Percentiles rank a stretch among this genome's conserved stretches.
These are phyloP conservation scores for Melanerpes aurifrons DNA, from an alignment of 2,113 vertebrate species.

Conservation along the genomic window DNA sequence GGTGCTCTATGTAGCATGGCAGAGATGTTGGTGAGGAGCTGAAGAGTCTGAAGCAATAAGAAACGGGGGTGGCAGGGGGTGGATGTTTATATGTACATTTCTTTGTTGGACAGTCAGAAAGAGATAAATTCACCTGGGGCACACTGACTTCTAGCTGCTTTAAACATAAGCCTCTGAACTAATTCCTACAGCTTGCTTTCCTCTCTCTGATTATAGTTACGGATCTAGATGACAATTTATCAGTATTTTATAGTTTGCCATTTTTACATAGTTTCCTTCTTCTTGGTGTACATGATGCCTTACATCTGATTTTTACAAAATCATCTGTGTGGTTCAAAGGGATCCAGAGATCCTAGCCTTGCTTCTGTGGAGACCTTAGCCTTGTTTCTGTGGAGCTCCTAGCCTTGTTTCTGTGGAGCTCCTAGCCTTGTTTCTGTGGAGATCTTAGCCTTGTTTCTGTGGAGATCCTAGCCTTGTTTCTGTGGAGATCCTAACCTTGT, in stretches of 20 bases:
- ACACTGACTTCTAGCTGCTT: not conserved
- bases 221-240: not conserved
- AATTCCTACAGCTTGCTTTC: not conserved
- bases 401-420: no score
- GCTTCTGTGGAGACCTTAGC: not conserved
- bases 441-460: no score
- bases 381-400: not conserved
- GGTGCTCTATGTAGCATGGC: not conserved
- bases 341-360: not conserved
- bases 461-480: no score
- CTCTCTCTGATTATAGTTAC: not conserved
- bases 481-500: no score
- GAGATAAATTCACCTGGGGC: not conserved
- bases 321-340: not conserved
- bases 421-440: no score
- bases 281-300: not conserved
- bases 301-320: not conserved
- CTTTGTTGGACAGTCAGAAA: not conserved
- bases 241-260: not conserved
- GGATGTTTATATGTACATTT: not conserved
- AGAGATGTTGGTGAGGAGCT: not conserved
- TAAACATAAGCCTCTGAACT: not conserved
- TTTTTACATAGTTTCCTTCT: not conserved
- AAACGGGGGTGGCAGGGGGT: no score
- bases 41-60: not conserved